phyloP scores from a whole-genome alignment of 2,113 vertebrate species.

The Pomatostomus ruficeps region DNA sequence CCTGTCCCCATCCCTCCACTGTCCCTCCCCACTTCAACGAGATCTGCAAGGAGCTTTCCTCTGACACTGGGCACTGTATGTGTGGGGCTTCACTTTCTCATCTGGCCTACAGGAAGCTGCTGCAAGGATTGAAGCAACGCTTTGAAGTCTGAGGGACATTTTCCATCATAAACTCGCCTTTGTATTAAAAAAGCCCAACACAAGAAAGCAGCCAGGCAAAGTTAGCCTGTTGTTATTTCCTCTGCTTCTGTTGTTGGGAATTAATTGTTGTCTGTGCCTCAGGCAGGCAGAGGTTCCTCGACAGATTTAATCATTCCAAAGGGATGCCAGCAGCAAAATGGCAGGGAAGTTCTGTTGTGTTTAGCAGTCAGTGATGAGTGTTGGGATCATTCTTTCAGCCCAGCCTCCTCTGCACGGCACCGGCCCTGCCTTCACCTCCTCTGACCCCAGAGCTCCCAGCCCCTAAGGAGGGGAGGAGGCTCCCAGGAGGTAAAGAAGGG shows the following conservation, averaged over 20 bases:
- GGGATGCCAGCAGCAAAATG: not conserved
- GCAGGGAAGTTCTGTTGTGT: not conserved
- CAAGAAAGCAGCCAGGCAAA: not conserved
- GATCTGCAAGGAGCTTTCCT: not conserved
- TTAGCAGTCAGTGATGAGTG: not conserved
- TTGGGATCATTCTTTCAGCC: not conserved
- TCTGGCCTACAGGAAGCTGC: not conserved
- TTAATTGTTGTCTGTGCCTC: not conserved
- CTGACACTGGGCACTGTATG: rapidly evolving
- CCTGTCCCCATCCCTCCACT: not conserved
- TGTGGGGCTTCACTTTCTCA: not conserved
- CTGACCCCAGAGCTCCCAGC: not conserved
- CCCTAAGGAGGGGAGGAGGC: rapidly evolving
- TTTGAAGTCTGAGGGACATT: not conserved
- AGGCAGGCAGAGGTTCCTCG: not conserved
- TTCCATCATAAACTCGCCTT: not conserved
- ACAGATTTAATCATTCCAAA: not conserved
- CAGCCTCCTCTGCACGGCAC: not conserved
- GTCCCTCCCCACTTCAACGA: not conserved
- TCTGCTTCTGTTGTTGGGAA: not conserved
- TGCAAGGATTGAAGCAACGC: not conserved
- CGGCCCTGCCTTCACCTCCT: not conserved
- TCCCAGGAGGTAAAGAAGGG: not conserved
- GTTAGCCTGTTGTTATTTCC: not conserved
- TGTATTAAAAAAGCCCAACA: not conserved